phyloP scores from a whole-genome alignment of 2,888 invertebrate species.

The Drosophila borealis region DNA sequence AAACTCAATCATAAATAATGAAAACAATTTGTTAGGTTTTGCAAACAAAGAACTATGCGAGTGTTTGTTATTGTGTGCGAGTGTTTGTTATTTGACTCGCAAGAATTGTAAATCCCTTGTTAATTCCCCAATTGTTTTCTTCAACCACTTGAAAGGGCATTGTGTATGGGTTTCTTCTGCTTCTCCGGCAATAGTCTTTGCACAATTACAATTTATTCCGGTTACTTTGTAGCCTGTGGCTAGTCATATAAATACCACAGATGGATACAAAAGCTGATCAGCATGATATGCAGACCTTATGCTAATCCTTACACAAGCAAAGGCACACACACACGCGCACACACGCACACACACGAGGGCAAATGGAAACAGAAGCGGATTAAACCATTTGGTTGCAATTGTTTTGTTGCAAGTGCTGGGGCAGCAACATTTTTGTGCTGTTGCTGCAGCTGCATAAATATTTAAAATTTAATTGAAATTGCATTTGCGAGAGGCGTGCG shows the following conservation, averaged over 20 bases:
- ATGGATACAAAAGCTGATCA: slow-evolving; percentile 51
- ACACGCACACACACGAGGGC: slow-evolving; percentile 11
- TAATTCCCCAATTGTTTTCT: not conserved
- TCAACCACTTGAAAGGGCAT: not conserved
- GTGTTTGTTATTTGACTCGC: not conserved
- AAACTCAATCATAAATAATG: not conserved
- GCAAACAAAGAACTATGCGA: no score
- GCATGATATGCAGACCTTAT: slow-evolving; percentile 51
- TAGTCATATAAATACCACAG: slow-evolving; percentile 26
- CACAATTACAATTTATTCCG: slow-evolving; percentile 29
- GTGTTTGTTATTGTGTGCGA: no score
- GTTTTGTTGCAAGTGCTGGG: slow-evolving; percentile 44
- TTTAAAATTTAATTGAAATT: slow-evolving; percentile 80
- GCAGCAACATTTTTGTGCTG: slow-evolving; percentile 28
- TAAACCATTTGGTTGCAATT: slow-evolving; percentile 55
- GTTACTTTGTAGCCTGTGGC: slow-evolving; percentile 34
- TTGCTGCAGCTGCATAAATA: slow-evolving; percentile 67
- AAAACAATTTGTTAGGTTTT: not conserved
- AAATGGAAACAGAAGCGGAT: slow-evolving; percentile 52
- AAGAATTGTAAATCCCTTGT: not conserved
- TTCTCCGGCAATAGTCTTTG: not conserved
- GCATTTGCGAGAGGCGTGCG: slow-evolving; percentile 57
- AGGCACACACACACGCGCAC: not conserved
- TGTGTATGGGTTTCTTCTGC: not conserved
- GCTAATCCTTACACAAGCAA: slow-evolving; percentile 45